These are phyloP conservation scores for Lagopus leucura DNA, from an alignment of 2,113 vertebrate genomes.

Conservation along the genomic window DNA sequence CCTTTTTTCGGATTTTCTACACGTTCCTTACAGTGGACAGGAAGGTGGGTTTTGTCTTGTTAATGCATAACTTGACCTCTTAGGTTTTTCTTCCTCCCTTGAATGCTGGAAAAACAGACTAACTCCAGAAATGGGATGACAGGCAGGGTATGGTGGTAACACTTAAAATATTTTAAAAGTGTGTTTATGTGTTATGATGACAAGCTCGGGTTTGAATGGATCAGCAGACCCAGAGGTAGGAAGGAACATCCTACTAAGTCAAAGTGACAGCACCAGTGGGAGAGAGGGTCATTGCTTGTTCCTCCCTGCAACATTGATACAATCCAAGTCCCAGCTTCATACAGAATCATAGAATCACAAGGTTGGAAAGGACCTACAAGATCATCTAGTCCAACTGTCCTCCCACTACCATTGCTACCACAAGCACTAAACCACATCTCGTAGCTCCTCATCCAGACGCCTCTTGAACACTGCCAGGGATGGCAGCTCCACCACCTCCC, in stretches of 20 bases:
- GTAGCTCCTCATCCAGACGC: too few species aligned
- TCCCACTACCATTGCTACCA: too few species aligned
- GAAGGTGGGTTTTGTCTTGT: not conserved
- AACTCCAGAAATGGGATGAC: not conserved
- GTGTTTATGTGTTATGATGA: not conserved
- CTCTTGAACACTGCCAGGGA: too few species aligned
- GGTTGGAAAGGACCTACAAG: too few species aligned
- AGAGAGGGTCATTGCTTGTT: not conserved
- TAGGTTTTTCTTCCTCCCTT: not conserved
- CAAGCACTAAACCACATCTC: too few species aligned
- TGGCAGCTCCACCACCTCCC: too few species aligned
- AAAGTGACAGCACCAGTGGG: not conserved
- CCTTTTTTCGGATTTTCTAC: not conserved
- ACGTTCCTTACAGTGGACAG: not conserved
- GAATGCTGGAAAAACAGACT: not conserved
- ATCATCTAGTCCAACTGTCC: too few species aligned
- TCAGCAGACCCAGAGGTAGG: not conserved
- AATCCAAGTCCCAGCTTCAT: not conserved
- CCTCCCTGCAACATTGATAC: not conserved
- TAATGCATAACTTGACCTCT: not conserved
- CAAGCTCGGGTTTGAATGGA: not conserved
- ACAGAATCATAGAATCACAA: too few species aligned
- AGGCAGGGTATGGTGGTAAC: not conserved
- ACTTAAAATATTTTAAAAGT: not conserved
- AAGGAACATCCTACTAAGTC: not conserved